phyloP scores from a whole-genome alignment of 1,140 invertebrate species.

The Solenopsis fugax region DNA sequence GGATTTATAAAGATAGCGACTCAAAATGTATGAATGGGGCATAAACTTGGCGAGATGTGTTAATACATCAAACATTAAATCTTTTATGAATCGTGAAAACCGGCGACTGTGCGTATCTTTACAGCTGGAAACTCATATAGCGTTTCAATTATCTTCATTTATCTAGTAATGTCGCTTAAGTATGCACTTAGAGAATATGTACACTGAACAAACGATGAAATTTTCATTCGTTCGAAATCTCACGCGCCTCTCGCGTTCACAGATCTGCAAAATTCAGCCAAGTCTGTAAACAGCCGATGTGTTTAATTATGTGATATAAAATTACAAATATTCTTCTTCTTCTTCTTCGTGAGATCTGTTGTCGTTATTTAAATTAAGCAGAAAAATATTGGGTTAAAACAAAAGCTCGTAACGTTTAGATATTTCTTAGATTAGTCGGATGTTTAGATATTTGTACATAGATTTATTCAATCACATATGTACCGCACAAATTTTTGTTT shows the following conservation, averaged over 20 bases:
- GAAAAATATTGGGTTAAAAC: background rate
- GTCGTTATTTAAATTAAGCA: background rate
- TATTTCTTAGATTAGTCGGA: background rate
- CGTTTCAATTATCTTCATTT: constrained; percentile 22
- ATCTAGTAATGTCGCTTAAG: constrained; percentile 26
- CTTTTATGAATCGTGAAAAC: constrained; percentile 20
- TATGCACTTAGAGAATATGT: constrained; percentile 23
- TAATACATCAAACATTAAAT: constrained; percentile 37
- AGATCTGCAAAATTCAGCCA: background rate
- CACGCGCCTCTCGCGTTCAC: background rate
- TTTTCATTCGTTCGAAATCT: constrained; percentile 4
- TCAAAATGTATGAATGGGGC: background rate
- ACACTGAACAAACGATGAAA: constrained; percentile 29
- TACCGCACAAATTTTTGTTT: too few species aligned
- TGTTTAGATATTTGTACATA: too few species aligned
- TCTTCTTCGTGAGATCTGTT: too few species aligned
- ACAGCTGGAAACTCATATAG: background rate
- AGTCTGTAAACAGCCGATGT: background rate
- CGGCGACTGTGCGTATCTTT: constrained; percentile 3
- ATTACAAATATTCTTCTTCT: background rate
- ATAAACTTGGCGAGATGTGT: constrained; percentile 2
- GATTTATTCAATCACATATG: too few species aligned
- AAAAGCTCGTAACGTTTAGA: too few species aligned
- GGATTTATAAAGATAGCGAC: background rate
- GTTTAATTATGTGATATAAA: constrained; percentile 9